These are phyloP conservation scores for Trochalopteron elliotii DNA, from an alignment of 2,113 vertebrate species.

Conservation along the genomic window DNA sequence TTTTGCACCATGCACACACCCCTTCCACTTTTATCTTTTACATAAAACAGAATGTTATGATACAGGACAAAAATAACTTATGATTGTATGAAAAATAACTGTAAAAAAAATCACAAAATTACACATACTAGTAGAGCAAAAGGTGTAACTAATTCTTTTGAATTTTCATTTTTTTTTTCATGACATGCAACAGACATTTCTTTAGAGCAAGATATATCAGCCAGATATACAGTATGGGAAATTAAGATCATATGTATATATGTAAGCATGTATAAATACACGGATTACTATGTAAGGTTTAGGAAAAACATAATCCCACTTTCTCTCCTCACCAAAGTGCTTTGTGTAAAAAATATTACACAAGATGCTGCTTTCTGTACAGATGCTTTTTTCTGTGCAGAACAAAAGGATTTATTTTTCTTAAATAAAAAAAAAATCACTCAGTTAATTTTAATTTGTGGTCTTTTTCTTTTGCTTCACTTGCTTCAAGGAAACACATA, in stretches of 20 bases:
- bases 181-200: constrained; percentile 61
- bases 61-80: constrained; percentile 79
- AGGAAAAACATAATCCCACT: constrained; percentile 71
- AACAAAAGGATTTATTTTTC: constrained; percentile 48
- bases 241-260: constrained; percentile 68
- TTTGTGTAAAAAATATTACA: constrained; percentile 76
- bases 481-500: not conserved
- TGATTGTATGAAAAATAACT: constrained; percentile 77
- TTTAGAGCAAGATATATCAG: constrained; percentile 62
- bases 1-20: constrained; percentile 68
- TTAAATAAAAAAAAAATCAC: not conserved
- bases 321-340: constrained; percentile 69
- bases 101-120: constrained; percentile 75
- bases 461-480: constrained; percentile 23
- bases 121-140: constrained; percentile 73
- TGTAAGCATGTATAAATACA: constrained; percentile 68
- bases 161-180: constrained; percentile 61
- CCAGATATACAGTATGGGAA: constrained; percentile 66
- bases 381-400: constrained; percentile 64
- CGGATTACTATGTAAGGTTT: constrained; percentile 65
- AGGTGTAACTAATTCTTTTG: constrained; percentile 65
- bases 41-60: constrained; percentile 71
- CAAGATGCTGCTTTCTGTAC: constrained; percentile 66
- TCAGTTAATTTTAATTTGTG: constrained; percentile 38
- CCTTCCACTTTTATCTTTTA: constrained; percentile 72